Base-by-base conservation (phyloP, 2,888 invertebrate species). In the Aspidiotus destructor region DNA sequence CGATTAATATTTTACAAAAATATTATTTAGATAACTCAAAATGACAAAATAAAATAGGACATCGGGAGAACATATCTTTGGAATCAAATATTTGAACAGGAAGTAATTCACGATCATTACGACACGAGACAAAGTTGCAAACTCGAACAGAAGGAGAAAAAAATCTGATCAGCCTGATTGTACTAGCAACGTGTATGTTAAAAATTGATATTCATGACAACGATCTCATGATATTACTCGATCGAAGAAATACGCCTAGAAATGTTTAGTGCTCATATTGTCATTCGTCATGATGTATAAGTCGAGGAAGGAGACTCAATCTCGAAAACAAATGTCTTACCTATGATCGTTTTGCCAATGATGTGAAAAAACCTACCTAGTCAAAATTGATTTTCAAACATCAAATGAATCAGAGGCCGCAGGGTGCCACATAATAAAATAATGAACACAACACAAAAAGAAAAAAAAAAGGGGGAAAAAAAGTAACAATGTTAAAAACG, bases 361-460 rank as follows among this genome's bases (percentile, higher is more conserved):
- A 58, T 40, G 40, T 28, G 17, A 58, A 58, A 54, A 54, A n/a
- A n/a, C n/a, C n/a, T 54, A 16, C 28, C 28, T 28, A 28, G 1
- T 28, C 5, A 5, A 28, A 28, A 28, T 28, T 28, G 5, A 3
- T 28, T 28, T 28, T 28, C 28, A 28, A 28, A 28, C 28, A 28
- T 28, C 28, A 28, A 28, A 28, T 28, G 2, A 28, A 28, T 28
- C 5, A 28, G 1, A 28, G 28, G 5, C 28, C 28, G 2, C 28
- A 48, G 48, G 48, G n/a, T 6, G 48, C n/a, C 48, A 48, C n/a
- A 48, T n/a, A 48, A 48, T 48, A 60, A 65, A 17, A 58, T 57
- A 65, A 60, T 58, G 65, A 65, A 60, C 57, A 60, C 57, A 60
- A 28, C 28, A 28, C 28, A 28, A 28, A 28, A 28, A 28, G 5